Conservation (phyloP, 2,888 invertebrate genomes). For the Drosophila rellima region DNA sequence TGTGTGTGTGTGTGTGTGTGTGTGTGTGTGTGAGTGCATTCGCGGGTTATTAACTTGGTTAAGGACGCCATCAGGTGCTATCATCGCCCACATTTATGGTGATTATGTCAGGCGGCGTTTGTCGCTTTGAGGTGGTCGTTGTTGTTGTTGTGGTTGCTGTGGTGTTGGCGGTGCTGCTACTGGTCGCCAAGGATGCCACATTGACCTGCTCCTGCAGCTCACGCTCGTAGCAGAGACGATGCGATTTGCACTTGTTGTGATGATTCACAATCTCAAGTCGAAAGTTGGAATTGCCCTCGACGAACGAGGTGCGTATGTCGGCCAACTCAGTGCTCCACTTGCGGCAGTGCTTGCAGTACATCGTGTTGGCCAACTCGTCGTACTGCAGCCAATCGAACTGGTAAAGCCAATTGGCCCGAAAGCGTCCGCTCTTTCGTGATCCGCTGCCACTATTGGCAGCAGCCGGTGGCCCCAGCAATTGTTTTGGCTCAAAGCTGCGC, state of each 20-base stretch:
- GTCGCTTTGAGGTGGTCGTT: conserved; percentile 24
- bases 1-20: conserved; percentile 22
- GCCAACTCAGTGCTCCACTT: conserved; percentile 90
- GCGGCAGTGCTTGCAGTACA: conserved; percentile 91
- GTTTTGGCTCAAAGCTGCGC: conserved; percentile 68
- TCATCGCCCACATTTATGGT: conserved; percentile 84
- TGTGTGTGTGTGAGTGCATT: conserved; percentile 26
- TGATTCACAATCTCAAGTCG: conserved; percentile 92
- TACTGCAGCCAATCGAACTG: conserved; percentile 91
- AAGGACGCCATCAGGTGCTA: conserved; percentile 40
- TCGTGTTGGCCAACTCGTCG: conserved; percentile 89
- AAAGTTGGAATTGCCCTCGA: conserved; percentile 92
- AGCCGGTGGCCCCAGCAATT: conserved; percentile 50
- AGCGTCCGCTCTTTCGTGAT: conserved; percentile 88
- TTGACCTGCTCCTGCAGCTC: conserved; percentile 83
- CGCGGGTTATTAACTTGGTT: conserved; percentile 10
- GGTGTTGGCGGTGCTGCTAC: conserved; percentile 4
- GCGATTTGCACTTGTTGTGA: conserved; percentile 92
- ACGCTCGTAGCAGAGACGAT: conserved; percentile 88
- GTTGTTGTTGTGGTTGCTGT: conserved; percentile 12
- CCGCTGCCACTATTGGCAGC: conserved; percentile 15
- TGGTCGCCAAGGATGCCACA: conserved; percentile 3
- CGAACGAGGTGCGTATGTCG: conserved; percentile 91
- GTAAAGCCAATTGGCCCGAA: conserved; percentile 89
- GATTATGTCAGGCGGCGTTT: conserved; percentile 73